A percentile compares a stretch with the other conserved stretches of the same genome.
phyloP scores from a whole-genome alignment of 2,888 invertebrate species.

The Sminthurinus aureus region DNA sequence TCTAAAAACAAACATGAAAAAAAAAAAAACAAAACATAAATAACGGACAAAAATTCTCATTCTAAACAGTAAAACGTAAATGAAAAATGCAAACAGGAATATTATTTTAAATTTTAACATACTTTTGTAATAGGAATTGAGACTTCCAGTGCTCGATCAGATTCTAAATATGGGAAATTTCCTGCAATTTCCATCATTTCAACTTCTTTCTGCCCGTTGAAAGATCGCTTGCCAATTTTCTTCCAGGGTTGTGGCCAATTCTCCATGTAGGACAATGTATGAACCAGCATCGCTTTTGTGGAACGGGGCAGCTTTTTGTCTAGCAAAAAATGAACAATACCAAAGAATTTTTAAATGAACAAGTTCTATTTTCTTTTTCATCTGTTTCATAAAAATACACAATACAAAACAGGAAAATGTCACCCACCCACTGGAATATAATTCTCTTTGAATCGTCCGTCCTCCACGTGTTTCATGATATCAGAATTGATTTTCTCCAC shows the following conservation, averaged over 20 bases:
- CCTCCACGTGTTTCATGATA: background rate
- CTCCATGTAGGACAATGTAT: constrained; percentile 13
- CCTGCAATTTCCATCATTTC: constrained; percentile 33
- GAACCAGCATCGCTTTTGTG: constrained; percentile 23
- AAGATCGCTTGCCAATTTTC: constrained; percentile 21
- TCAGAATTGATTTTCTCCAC: constrained; percentile 1
- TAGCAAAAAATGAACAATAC: background rate
- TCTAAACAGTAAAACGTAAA: too few relatives aligned
- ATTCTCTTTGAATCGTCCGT: background rate
- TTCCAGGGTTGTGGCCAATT: constrained; percentile 29
- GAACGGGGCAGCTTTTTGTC: constrained; percentile 17
- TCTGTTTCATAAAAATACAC: background rate
- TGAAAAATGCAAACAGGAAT: background rate
- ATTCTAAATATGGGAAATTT: constrained; percentile 35
- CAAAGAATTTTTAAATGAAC: background rate
- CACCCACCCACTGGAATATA: constrained; percentile 22
- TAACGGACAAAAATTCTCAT: too few relatives aligned
- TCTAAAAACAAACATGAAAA: background rate
- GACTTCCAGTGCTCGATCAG: constrained; percentile 30
- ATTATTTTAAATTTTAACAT: background rate
- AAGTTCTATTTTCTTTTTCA: background rate
- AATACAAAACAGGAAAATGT: background rate
- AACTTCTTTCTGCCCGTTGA: constrained; percentile 8
- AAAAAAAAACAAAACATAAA: too few relatives aligned
- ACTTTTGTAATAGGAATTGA: constrained; percentile 23